A percentile compares a stretch with the other conserved stretches of the same genome.
These are phyloP conservation scores for Beaufortia kweichowensis DNA, from an alignment of 2,113 vertebrate species.

Conservation along the genomic window DNA sequence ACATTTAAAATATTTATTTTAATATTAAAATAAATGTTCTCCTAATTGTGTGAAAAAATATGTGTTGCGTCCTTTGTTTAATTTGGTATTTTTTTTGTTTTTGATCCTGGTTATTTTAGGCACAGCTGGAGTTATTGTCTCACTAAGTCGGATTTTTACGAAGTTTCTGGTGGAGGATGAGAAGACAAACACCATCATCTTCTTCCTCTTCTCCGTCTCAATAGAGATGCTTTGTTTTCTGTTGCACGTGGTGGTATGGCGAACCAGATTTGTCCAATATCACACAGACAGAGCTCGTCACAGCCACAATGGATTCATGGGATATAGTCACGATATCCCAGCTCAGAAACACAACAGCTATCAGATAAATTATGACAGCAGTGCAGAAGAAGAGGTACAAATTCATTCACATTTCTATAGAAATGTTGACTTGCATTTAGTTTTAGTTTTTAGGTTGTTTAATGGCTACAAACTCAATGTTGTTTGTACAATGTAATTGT, in stretches of 20 bases:
- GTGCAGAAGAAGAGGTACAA: constrained; percentile 72
- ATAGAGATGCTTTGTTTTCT: constrained; percentile 93
- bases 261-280: constrained; percentile 85
- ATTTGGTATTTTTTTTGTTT: not conserved
- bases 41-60: too few species aligned
- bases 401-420: not conserved
- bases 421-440: not conserved
- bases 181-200: constrained; percentile 91
- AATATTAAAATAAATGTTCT: too few species aligned
- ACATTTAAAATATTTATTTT: too few species aligned
- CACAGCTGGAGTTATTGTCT: constrained; percentile 93
- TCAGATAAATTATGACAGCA: constrained; percentile 87
- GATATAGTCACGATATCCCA: not conserved
- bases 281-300: constrained; percentile 75
- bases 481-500: too few species aligned
- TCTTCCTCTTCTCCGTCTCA: constrained; percentile 91
- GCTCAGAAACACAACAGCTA: constrained; percentile 72
- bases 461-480: too few species aligned
- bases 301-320: constrained; percentile 57
- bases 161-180: constrained; percentile 88
- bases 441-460: not conserved
- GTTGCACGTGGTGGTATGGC: constrained; percentile 87
- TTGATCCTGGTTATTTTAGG: constrained; percentile 68
- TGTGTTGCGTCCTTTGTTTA: too few species aligned
- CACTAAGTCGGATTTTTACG: constrained; percentile 94